Evolutionary conservation across 2,888 invertebrate species (phyloP).

Genomic region (Cataglyphis altisquamis): DNA sequence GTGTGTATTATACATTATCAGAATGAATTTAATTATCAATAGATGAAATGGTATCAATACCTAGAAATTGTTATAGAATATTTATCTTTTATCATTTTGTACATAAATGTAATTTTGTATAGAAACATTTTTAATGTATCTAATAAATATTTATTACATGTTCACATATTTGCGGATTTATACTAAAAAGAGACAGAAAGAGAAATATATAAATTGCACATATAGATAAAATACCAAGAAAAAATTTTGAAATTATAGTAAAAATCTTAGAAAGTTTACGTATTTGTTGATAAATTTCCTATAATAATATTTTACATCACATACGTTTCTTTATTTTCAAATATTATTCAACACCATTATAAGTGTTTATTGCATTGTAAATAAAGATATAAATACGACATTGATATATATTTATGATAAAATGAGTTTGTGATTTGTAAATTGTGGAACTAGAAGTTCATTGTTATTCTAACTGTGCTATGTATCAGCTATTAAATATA

Average conservation of each 20-base stretch:
- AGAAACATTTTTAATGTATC: conserved; percentile 17
- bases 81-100: conserved; percentile 26
- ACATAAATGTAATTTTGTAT: conserved; percentile 27
- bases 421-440: conserved; percentile 28
- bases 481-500: conserved; percentile 9
- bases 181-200: conserved; percentile 8
- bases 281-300: background rate
- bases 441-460: background rate
- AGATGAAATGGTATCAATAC: background rate
- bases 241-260: conserved; percentile 18
- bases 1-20: conserved; percentile 3
- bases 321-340: conserved; percentile 10
- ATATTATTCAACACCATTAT: conserved; percentile 23
- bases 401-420: conserved; percentile 30
- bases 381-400: conserved; percentile 31
- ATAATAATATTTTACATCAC: background rate
- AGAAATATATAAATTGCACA: background rate
- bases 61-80: conserved; percentile 10
- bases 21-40: background rate
- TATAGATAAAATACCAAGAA: background rate
- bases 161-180: background rate
- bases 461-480: conserved; percentile 46
- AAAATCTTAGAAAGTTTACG: background rate
- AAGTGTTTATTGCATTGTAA: conserved; percentile 3
- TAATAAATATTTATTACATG: conserved; percentile 27